phyloP scores from a whole-genome alignment of 2,888 invertebrate genomes.

The Ennomos quercinarius region DNA sequence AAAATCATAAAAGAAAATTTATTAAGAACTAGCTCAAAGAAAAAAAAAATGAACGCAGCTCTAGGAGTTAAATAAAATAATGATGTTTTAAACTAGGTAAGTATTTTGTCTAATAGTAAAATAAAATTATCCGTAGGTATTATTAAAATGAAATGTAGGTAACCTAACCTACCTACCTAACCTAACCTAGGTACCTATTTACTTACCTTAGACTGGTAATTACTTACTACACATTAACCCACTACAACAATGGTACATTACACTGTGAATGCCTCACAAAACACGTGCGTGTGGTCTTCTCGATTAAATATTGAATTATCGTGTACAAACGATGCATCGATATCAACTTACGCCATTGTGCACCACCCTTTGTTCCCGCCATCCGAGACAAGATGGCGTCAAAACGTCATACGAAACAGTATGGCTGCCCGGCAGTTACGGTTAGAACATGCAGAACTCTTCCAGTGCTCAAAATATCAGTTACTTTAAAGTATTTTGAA shows the following conservation, averaged over 20 bases:
- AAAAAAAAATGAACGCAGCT: too few relatives aligned
- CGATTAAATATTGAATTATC: constrained; percentile 28
- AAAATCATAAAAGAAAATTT: too few relatives aligned
- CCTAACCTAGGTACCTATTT: too few relatives aligned
- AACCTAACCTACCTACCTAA: too few relatives aligned
- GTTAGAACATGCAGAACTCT: constrained; percentile 30
- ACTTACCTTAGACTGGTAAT: too few relatives aligned
- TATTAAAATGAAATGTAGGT: too few relatives aligned
- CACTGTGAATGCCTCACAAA: constrained; percentile 22
- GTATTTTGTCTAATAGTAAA: too few relatives aligned
- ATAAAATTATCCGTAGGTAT: too few relatives aligned
- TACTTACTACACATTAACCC: background rate
- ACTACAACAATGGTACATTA: constrained; percentile 16
- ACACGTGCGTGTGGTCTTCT: constrained; percentile 37
- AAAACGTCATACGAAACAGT: constrained; percentile 70
- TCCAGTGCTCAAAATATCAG: background rate
- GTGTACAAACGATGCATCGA: constrained; percentile 27
- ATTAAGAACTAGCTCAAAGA: too few relatives aligned
- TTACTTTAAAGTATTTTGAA: too few relatives aligned
- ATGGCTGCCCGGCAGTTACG: constrained; percentile 61
- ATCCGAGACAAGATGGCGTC: constrained; percentile 50
- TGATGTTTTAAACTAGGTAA: too few relatives aligned
- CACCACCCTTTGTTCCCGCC: constrained; percentile 63
- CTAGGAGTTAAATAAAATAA: too few relatives aligned
- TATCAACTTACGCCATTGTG: constrained; percentile 44